Evolutionary conservation across 2,797 vertebrate genomes (phyloP).

Genomic region (Ctenopoma multispine): DNA sequence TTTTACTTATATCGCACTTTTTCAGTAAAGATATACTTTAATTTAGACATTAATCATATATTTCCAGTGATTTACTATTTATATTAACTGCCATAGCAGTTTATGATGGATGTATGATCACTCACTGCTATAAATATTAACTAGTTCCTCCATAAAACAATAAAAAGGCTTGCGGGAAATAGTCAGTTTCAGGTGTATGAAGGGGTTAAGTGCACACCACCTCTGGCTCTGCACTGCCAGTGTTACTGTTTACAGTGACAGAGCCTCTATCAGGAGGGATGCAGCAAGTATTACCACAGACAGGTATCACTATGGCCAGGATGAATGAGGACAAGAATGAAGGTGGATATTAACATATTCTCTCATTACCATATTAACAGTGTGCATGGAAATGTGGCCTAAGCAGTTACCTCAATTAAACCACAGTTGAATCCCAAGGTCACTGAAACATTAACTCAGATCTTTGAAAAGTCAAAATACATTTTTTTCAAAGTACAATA

Average conservation of each 20-base stretch:
- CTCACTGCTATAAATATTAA: too few species aligned
- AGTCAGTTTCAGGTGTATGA: background rate
- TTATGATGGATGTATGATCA: too few species aligned
- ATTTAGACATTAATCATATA: background rate
- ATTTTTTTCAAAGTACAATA: conserved; percentile 24
- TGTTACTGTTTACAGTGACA: conserved; percentile 32
- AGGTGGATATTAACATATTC: conserved; percentile 68
- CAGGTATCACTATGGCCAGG: conserved; percentile 58
- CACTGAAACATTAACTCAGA: conserved; percentile 33
- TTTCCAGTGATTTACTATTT: background rate
- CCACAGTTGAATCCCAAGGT: conserved; percentile 58
- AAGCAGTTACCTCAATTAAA: conserved; percentile 58
- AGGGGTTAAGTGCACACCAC: conserved; percentile 21
- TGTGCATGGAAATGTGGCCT: conserved; percentile 58
- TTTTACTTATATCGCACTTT: too few species aligned
- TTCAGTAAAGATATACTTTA: background rate
- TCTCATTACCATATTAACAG: conserved; percentile 68
- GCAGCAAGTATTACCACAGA: conserved; percentile 43
- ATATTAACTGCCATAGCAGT: background rate
- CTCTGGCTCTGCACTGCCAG: conserved; percentile 30
- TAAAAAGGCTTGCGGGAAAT: too few species aligned
- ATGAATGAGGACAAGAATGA: conserved; percentile 62
- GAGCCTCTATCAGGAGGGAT: conserved; percentile 43
- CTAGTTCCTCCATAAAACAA: background rate
- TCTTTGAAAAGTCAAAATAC: conserved; percentile 34